Percentiles rank a stretch among this genome's conserved stretches.
phyloP scores from a whole-genome alignment of 2,113 vertebrate genomes.

The Progne subis region DNA sequence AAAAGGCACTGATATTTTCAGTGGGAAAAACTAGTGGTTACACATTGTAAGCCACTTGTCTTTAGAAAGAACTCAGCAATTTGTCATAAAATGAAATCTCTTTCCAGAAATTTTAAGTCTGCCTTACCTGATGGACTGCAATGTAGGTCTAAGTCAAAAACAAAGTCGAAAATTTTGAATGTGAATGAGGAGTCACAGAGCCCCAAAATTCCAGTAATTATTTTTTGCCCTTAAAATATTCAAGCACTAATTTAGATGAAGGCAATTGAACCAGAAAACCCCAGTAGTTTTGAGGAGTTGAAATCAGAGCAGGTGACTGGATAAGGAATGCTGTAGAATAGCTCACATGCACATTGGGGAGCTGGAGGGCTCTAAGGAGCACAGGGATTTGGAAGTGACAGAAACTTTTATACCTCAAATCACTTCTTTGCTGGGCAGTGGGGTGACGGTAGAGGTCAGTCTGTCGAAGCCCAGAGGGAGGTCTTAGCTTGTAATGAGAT shows the following conservation, averaged over 20 bases:
- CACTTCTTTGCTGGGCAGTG: slow-evolving; percentile 69
- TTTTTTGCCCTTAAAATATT: slow-evolving; percentile 31
- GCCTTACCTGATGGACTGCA: slow-evolving; percentile 52
- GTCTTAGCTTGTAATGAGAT: slow-evolving; percentile 69
- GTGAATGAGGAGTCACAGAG: slow-evolving; percentile 15
- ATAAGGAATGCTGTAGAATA: slow-evolving; percentile 35
- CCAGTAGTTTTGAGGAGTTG: slow-evolving; percentile 15
- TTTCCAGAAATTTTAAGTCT: background rate
- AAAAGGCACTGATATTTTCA: slow-evolving; percentile 16
- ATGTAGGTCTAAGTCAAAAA: slow-evolving; percentile 38
- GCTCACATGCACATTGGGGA: slow-evolving; percentile 49
- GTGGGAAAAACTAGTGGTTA: slow-evolving; percentile 26
- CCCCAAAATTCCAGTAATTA: slow-evolving; percentile 34
- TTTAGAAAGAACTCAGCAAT: slow-evolving; percentile 41
- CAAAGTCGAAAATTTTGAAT: background rate
- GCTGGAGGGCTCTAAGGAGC: slow-evolving; percentile 42
- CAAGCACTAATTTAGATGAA: background rate
- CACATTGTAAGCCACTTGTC: slow-evolving; percentile 24
- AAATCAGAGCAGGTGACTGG: slow-evolving; percentile 48
- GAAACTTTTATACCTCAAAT: slow-evolving; percentile 71
- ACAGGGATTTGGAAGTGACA: slow-evolving; percentile 61
- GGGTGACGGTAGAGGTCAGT: slow-evolving; percentile 67
- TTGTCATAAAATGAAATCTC: background rate
- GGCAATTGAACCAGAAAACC: slow-evolving; percentile 21
- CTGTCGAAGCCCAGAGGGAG: slow-evolving; percentile 66